Percentiles rank a stretch among this genome's conserved stretches.
These are phyloP conservation scores for Synanthedon vespiformis DNA, from an alignment of 2,888 invertebrate species.

Conservation along the genomic window DNA sequence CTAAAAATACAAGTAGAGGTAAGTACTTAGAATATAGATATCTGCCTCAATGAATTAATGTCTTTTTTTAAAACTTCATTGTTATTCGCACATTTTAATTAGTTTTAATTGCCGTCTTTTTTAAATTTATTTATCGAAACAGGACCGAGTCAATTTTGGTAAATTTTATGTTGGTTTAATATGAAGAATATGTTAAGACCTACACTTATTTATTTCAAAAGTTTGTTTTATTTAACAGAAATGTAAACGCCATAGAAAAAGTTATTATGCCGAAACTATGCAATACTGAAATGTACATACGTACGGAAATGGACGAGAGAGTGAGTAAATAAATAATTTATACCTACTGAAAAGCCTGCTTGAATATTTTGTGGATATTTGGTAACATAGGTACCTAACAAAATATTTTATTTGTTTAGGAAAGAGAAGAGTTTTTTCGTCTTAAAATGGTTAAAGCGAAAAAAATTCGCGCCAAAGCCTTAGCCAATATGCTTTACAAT, in stretches of 20 bases:
- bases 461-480: conserved; percentile 33
- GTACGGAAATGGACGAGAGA: conserved; percentile 60
- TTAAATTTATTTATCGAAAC: no score
- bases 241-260: conserved; percentile 62
- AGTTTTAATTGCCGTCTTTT: no score
- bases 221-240: conserved; percentile 30
- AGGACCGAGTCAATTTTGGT: no score
- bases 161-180: background rate
- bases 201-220: no score
- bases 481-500: conserved; percentile 13
- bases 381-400: background rate
- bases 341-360: no score
- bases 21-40: no score
- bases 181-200: background rate
- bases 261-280: conserved; percentile 55
- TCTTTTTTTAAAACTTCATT: no score
- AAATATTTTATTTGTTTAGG: conserved; percentile 21
- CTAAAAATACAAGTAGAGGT: no score
- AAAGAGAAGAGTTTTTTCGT: conserved; percentile 61
- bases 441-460: conserved; percentile 63
- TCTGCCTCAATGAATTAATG: no score
- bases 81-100: no score
- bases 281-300: conserved; percentile 55
- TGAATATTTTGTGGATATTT: no score
- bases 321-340: conserved; percentile 17